Percentiles rank a stretch among this genome's conserved stretches.
Evolutionary conservation across 2,888 invertebrate species (phyloP).

Genomic region (Lymantria dispar): DNA sequence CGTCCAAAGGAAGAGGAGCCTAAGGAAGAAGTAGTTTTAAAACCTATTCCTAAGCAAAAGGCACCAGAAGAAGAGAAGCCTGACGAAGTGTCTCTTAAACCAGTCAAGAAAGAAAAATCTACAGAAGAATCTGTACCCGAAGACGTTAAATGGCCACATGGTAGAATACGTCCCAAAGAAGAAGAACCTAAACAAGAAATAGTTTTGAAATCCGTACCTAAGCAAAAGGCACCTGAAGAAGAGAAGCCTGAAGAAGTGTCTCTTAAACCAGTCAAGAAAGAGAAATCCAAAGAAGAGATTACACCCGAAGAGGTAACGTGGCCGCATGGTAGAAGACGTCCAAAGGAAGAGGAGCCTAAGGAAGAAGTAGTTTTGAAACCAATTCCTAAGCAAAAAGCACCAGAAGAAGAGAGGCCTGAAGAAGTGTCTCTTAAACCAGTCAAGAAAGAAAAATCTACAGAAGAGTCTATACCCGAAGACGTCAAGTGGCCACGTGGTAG

Average conservation of each 20-base stretch:
- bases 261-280: constrained; percentile 31
- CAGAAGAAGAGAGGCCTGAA: background rate
- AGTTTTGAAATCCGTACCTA: constrained; percentile 48
- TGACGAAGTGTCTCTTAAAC: constrained; percentile 65
- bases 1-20: constrained; percentile 52
- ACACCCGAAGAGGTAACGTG: background rate
- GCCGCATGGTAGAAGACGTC: background rate
- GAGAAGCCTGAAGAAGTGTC: constrained; percentile 24
- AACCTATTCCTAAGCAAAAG: constrained; percentile 50
- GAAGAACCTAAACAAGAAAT: constrained; percentile 40
- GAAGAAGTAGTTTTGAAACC: background rate
- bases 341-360: background rate
- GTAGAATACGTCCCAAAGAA: constrained; percentile 26
- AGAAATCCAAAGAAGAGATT: constrained; percentile 36
- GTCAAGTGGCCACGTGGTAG: background rate
- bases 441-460: background rate
- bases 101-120: constrained; percentile 25
- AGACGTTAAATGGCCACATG: constrained; percentile 5
- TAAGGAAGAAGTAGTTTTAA: constrained; percentile 28
- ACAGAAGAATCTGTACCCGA: constrained; percentile 1
- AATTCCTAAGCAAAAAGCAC: background rate
- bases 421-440: background rate
- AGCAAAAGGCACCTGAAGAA: constrained; percentile 19
- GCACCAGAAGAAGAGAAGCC: constrained; percentile 76
- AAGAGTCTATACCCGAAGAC: background rate